Evolutionary conservation across 2,113 vertebrate species (phyloP), one percentile per base, ranked within the genome.

Genomic region (Melanerpes aurifrons): DNA sequence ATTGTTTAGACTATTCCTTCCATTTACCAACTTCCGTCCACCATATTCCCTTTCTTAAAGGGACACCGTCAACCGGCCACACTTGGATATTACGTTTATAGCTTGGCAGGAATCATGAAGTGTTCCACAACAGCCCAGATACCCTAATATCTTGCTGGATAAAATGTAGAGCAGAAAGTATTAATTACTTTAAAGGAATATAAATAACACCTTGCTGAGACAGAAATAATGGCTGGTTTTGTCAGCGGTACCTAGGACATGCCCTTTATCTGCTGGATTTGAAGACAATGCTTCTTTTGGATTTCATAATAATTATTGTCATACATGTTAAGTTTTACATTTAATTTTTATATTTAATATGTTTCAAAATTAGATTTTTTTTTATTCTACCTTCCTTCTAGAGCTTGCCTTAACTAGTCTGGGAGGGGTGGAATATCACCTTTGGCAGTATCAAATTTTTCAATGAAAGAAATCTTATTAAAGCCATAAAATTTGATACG

Each of bases 31-130:
- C n/a, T n/a, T n/a, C n/a, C n/a, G n/a, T n/a, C n/a, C n/a, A n/a
- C n/a, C n/a, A n/a, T n/a, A n/a, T n/a, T n/a, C n/a, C n/a, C n/a
- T n/a, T n/a, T n/a, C n/a, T n/a, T n/a, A n/a, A n/a, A n/a, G n/a
- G n/a, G n/a, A n/a, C n/a, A n/a, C n/a, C n/a, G n/a, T n/a, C n/a
- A n/a, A n/a, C n/a, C n/a, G n/a, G n/a, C n/a, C n/a, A n/a, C n/a
- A n/a, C n/a, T n/a, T n/a, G 9, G 9, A 57, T 1, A 1, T 8
- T 28, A 7, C 6, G 1, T 63, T 71, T 47, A 21, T 9, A 26
- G 31, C 28, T 54, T 62, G 6, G 0, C 29, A 64, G 8, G 15
- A 5, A 58, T 45, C 6, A 7, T 17, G 16, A 48, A 73, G 75
- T 5, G 59, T 63, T 84, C 21, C 5, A 26, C 17, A 31, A 26